Conservation (phyloP, 2,888 invertebrate species). For the Lottia scabra region DNA sequence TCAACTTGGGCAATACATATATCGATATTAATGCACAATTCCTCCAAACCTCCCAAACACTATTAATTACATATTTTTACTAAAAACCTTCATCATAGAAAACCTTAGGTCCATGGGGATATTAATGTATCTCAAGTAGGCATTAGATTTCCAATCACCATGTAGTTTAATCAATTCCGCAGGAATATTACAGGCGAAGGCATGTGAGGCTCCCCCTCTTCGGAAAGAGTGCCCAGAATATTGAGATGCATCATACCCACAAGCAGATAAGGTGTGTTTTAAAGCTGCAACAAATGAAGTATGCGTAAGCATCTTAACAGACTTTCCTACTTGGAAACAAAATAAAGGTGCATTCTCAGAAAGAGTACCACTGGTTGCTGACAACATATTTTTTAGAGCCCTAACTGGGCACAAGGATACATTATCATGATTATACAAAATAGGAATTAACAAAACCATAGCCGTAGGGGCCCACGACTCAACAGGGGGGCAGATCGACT, state of each 20-base stretch:
- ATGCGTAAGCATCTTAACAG: not conserved
- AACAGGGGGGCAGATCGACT: no score
- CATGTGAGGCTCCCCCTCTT: conserved; percentile 18
- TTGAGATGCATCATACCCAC: not conserved
- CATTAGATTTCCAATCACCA: conserved; percentile 15
- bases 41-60: no score
- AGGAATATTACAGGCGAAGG: conserved; percentile 8
- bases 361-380: not conserved
- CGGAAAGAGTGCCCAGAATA: conserved; percentile 15
- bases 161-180: conserved; percentile 6
- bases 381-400: not conserved
- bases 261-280: not conserved
- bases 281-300: not conserved
- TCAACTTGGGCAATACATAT: no score
- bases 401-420: not conserved
- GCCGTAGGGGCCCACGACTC: no score
- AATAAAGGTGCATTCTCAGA: not conserved
- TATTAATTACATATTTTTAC: no score
- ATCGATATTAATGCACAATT: no score
- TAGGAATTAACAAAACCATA: not conserved
- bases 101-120: not conserved
- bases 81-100: no score
- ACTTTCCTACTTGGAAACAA: not conserved
- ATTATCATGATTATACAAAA: not conserved
- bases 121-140: conserved; percentile 8